Evolutionary conservation across 2,888 invertebrate species (phyloP).

Genomic region (Chrysolina haemoptera): DNA sequence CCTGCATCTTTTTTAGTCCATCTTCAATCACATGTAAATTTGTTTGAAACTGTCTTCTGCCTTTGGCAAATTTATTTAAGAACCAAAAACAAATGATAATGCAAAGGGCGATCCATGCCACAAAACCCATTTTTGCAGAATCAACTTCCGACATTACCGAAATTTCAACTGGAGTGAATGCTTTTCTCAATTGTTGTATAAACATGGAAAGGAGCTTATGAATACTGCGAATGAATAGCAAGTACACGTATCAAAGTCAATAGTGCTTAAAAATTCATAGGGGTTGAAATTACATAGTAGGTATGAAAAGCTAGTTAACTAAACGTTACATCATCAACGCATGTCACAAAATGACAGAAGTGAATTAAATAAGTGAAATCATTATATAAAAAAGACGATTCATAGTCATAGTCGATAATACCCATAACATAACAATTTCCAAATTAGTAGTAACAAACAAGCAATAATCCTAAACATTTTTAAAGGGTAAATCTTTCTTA

Average conservation of each 20-base stretch:
- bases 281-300: constrained; percentile 10
- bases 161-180: background rate
- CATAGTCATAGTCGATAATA: no score
- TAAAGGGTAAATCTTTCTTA: no score
- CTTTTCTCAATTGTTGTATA: background rate
- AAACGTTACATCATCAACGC: no score
- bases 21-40: constrained; percentile 66
- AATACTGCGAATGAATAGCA: background rate
- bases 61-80: constrained; percentile 60
- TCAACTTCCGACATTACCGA: constrained; percentile 14
- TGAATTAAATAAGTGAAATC: no score
- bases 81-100: constrained; percentile 63
- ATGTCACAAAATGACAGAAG: no score
- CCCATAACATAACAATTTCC: no score
- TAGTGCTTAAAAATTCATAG: constrained; percentile 29
- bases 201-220: background rate
- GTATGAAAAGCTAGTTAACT: background rate
- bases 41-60: constrained; percentile 61
- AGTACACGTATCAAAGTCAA: constrained; percentile 27
- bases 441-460: no score
- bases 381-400: no score
- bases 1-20: constrained; percentile 64
- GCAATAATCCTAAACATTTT: no score
- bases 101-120: constrained; percentile 61
- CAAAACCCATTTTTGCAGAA: constrained; percentile 54